Percentiles rank a stretch among this genome's conserved stretches.
These are phyloP conservation scores for Turritopsis rubra DNA, from an alignment of 30 jellyfish, hydroid and myxozoan species.

Conservation along the genomic window DNA sequence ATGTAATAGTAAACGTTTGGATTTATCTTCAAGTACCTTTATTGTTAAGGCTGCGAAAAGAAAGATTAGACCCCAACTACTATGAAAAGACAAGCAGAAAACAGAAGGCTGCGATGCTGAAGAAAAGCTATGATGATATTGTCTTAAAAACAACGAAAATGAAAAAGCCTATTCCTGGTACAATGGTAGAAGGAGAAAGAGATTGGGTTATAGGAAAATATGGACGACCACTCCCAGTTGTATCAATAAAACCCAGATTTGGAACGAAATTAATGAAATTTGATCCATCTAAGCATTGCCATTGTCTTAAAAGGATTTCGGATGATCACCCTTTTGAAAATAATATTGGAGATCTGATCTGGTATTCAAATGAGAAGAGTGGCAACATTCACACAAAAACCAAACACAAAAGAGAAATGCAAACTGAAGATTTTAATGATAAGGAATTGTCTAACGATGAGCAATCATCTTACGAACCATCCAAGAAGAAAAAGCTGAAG, in stretches of 20 bases:
- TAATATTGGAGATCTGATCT: constrained; percentile 22
- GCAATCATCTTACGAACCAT: background rate
- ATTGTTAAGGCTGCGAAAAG: constrained; percentile 57
- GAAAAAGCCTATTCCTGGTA: constrained; percentile 69
- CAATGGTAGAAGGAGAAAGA: constrained; percentile 56
- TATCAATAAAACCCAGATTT: constrained; percentile 23
- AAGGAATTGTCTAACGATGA: background rate
- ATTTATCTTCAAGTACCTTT: background rate
- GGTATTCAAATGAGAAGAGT: constrained; percentile 27
- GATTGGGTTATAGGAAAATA: constrained; percentile 90
- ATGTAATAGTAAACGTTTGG: background rate
- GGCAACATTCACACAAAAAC: background rate
- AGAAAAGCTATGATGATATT: constrained; percentile 39
- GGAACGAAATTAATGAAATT: constrained; percentile 30
- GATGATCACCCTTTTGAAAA: constrained; percentile 18
- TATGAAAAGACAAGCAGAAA: background rate
- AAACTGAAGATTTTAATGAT: background rate
- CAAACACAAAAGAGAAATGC: background rate
- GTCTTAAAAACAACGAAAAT: constrained; percentile 29
- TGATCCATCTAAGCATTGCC: constrained; percentile 96
- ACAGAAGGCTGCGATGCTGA: constrained; percentile 15
- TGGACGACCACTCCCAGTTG: constrained; percentile 84
- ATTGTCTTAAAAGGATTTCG: constrained; percentile 47
- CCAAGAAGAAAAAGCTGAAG: background rate
- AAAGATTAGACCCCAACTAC: constrained; percentile 35